A percentile compares a stretch with the other conserved stretches of the same genome.
These are phyloP conservation scores for Lucilia cuprina DNA, from an alignment of 1,140 invertebrate genomes.

Conservation along the genomic window DNA sequence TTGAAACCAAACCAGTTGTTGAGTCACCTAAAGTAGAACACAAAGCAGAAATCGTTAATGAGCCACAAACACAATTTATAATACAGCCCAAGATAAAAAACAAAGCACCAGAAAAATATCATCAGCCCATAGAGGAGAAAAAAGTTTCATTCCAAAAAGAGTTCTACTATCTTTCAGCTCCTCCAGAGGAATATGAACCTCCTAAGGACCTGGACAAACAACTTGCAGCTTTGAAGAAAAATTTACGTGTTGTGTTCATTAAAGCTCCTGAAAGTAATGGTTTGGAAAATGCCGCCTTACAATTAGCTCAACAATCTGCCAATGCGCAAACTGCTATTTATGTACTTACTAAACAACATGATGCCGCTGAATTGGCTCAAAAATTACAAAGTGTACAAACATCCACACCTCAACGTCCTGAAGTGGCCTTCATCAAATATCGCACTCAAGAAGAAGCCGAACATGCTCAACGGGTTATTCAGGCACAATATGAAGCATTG, in stretches of 20 bases:
- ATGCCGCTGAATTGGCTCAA: slow-evolving; percentile 22
- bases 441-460: slow-evolving; percentile 67
- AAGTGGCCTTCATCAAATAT: slow-evolving; percentile 75
- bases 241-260: slow-evolving; percentile 39
- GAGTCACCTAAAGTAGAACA: slow-evolving; percentile 10
- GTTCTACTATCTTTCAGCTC: slow-evolving; percentile 39
- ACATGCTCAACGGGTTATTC: slow-evolving; percentile 41
- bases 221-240: slow-evolving; percentile 36
- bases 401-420: slow-evolving; percentile 55
- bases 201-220: slow-evolving; percentile 12
- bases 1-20: not conserved
- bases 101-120: not conserved
- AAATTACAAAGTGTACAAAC: slow-evolving; percentile 34
- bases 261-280: slow-evolving; percentile 39
- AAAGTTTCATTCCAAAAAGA: slow-evolving; percentile 38
- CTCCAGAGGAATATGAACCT: slow-evolving; percentile 28
- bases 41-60: not conserved
- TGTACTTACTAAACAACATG: slow-evolving; percentile 73
- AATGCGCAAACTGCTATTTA: slow-evolving; percentile 66
- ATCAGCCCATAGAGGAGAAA: not conserved
- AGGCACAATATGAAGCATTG: slow-evolving; percentile 40
- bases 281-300: slow-evolving; percentile 21
- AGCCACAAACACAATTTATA: not conserved
- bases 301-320: slow-evolving; percentile 31
- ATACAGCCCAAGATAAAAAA: not conserved